Percentiles rank a stretch among this genome's conserved stretches.
These are phyloP conservation scores for Daubentonia madagascariensis DNA, from an alignment of 2,113 vertebrate species.

Conservation along the genomic window DNA sequence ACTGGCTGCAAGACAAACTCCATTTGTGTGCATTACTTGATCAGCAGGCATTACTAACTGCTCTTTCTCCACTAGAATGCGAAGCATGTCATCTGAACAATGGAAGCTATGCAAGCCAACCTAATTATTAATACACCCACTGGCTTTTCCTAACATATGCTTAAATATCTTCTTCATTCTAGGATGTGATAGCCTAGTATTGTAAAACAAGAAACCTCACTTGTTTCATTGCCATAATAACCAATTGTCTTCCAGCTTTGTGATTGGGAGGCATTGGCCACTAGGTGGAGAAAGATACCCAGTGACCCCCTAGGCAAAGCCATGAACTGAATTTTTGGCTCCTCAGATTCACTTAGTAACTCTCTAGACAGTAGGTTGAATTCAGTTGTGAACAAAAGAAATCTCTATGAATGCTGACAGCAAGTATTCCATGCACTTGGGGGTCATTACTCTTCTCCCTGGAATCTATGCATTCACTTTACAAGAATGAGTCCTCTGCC, in stretches of 20 bases:
- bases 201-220: constrained; percentile 3
- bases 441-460: constrained; percentile 27
- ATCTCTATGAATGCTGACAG: constrained; percentile 11
- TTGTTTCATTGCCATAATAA: neutral
- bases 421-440: constrained; percentile 6
- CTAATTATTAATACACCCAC: constrained; percentile 30
- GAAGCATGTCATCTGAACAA: constrained; percentile 34
- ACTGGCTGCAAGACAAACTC: neutral
- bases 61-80: neutral
- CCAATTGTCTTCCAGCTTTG: neutral
- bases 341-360: neutral
- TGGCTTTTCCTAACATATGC: constrained; percentile 20
- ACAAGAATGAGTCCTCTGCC: constrained; percentile 53
- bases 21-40: neutral
- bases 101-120: neutral
- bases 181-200: neutral
- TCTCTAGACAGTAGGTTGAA: constrained; percentile 28
- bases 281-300: constrained; percentile 81
- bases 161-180: constrained; percentile 43
- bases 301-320: constrained; percentile 39
- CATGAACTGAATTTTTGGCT: neutral
- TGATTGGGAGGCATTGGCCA: constrained; percentile 66
- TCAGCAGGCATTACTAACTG: neutral
- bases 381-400: constrained; percentile 50
- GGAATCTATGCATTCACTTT: constrained; percentile 57